Conservation (phyloP, 2,888 invertebrate species). For the Mythimna loreyi region DNA sequence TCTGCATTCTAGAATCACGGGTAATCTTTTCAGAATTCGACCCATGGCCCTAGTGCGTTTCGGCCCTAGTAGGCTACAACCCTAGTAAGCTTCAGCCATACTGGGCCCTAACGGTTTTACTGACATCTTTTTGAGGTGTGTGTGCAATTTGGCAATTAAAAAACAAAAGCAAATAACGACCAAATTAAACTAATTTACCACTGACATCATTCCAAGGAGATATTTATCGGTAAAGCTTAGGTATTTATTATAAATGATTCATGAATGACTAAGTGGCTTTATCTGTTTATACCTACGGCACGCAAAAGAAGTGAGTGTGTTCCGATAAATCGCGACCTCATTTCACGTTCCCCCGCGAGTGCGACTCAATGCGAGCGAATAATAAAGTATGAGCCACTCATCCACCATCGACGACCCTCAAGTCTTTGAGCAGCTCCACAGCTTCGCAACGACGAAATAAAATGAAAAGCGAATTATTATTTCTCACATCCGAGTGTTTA, state of each 20-base stretch:
- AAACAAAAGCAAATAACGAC: slow-evolving; percentile 10
- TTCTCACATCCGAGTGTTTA: slow-evolving; percentile 78
- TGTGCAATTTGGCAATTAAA: neutral
- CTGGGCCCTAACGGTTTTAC: too few species aligned
- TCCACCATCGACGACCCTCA: slow-evolving; percentile 84
- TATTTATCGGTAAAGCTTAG: slow-evolving; percentile 25
- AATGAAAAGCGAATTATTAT: slow-evolving; percentile 86
- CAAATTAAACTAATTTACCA: slow-evolving; percentile 19
- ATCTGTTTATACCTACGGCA: slow-evolving; percentile 53
- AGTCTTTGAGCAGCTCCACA: slow-evolving; percentile 80
- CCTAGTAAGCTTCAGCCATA: too few species aligned
- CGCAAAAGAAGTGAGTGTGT: slow-evolving; percentile 55
- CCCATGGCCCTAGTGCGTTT: too few species aligned
- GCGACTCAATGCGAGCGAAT: slow-evolving; percentile 84
- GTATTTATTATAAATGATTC: slow-evolving; percentile 58
- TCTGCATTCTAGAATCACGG: too few species aligned
- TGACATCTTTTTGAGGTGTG: too few species aligned
- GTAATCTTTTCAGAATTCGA: too few species aligned
- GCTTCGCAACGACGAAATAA: slow-evolving; percentile 81
- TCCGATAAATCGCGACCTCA: slow-evolving; percentile 81
- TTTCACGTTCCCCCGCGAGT: slow-evolving; percentile 81
- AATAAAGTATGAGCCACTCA: slow-evolving; percentile 85
- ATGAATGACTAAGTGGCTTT: slow-evolving; percentile 57
- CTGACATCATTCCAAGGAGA: slow-evolving; percentile 24
- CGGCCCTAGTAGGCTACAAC: too few species aligned